Evolutionary conservation across 2,113 vertebrate species (phyloP).

Genomic region (Xiphophorus hellerii): DNA sequence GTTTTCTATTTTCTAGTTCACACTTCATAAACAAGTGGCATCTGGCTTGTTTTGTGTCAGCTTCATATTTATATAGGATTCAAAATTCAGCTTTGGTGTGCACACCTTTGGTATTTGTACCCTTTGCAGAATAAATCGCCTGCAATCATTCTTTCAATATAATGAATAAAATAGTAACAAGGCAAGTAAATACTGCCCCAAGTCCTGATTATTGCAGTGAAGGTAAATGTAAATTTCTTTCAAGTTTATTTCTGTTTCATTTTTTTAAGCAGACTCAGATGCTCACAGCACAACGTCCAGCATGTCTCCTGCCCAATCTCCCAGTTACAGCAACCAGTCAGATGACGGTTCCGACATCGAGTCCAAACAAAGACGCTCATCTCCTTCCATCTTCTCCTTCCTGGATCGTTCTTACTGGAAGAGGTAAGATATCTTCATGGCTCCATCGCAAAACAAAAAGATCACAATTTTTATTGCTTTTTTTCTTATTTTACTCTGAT

Average conservation of each 20-base stretch:
- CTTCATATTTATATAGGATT: too few species aligned
- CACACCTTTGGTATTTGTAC: neutral
- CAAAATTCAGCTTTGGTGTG: neutral
- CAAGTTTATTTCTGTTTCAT: neutral
- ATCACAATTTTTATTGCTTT: neutral
- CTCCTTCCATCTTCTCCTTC: slow-evolving; percentile 80
- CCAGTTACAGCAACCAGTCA: slow-evolving; percentile 84
- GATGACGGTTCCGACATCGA: slow-evolving; percentile 84
- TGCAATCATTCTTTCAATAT: neutral
- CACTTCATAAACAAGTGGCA: too few species aligned
- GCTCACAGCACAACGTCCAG: slow-evolving; percentile 85
- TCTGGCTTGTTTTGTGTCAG: neutral
- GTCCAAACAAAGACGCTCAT: slow-evolving; percentile 78
- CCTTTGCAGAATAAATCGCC: neutral
- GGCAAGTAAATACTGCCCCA: too few species aligned
- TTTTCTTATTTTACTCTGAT: neutral
- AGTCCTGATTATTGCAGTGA: too few species aligned
- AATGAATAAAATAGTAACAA: neutral
- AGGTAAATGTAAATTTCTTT: too few species aligned
- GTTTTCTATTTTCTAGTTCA: neutral
- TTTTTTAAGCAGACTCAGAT: slow-evolving; percentile 76
- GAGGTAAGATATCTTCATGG: slow-evolving; percentile 50
- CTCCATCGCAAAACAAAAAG: too few species aligned
- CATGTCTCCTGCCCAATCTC: slow-evolving; percentile 83
- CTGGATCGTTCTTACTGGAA: slow-evolving; percentile 86